Evolutionary conservation across 1,140 invertebrate species (phyloP).

Genomic region (Cotesia typhae): DNA sequence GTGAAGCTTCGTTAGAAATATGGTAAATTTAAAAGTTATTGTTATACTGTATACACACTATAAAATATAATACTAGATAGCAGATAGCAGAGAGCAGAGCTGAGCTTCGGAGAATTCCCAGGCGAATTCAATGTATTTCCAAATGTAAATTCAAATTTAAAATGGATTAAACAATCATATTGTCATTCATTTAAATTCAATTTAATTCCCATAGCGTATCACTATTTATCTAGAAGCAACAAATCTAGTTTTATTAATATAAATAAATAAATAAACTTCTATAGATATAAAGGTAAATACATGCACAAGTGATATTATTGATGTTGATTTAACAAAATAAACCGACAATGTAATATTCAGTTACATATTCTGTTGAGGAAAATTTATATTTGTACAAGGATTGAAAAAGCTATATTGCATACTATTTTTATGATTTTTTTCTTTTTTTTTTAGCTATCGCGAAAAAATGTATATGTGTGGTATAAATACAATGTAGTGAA

Average conservation of each 20-base stretch:
- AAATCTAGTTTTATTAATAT: background rate
- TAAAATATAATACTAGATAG: background rate
- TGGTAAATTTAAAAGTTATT: constrained; percentile 13
- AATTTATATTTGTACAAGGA: constrained; percentile 17
- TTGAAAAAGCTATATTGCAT: constrained; percentile 17
- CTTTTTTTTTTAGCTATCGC: no score
- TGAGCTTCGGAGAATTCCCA: background rate
- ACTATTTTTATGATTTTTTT: constrained; percentile 1
- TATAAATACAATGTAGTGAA: constrained; percentile 26
- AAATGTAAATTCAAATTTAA: background rate
- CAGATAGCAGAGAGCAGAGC: no score
- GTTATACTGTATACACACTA: constrained; percentile 4
- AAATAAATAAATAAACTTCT: background rate
- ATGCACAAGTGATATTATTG: no score
- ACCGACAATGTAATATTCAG: constrained; percentile 27
- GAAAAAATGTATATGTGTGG: background rate
- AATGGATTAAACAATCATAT: constrained; percentile 14
- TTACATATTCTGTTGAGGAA: background rate
- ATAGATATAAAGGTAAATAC: no score
- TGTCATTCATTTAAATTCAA: constrained; percentile 11
- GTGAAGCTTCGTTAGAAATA: constrained; percentile 17
- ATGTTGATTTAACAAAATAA: constrained; percentile 21
- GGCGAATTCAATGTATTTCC: constrained; percentile 3
- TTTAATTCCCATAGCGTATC: background rate
- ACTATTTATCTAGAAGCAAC: background rate